A percentile compares a stretch with the other conserved stretches of the same genome.
phyloP scores from a whole-genome alignment of 2,113 vertebrate species.

The Petroica traversi region DNA sequence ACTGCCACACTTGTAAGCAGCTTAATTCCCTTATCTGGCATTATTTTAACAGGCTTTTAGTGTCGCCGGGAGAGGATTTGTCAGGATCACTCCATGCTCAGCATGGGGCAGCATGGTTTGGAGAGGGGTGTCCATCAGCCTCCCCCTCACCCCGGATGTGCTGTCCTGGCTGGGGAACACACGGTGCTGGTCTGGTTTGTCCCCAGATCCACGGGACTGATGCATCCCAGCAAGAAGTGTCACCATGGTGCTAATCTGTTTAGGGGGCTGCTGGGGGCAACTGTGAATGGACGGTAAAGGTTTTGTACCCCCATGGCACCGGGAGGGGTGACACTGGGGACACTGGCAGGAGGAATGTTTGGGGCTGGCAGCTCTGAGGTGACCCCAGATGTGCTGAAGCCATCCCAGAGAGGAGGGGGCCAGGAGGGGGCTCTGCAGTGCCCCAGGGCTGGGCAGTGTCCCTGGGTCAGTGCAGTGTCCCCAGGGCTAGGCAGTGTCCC shows the following conservation, averaged over 20 bases:
- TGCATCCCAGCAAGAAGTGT: not conserved
- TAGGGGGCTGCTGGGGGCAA: not conserved
- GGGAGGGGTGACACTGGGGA: not conserved
- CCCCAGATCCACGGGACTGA: not conserved
- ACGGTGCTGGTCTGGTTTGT: not conserved
- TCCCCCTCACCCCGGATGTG: not conserved
- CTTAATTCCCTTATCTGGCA: not conserved
- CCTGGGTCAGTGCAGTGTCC: not conserved
- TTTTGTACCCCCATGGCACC: too few species aligned
- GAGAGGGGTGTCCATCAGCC: not conserved
- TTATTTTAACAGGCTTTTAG: not conserved
- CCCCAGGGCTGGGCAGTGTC: not conserved
- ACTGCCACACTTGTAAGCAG: not conserved
- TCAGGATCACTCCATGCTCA: not conserved
- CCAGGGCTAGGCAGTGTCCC: not conserved
- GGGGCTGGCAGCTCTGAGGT: not conserved
- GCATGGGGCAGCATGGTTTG: fast-evolving
- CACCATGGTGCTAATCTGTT: not conserved
- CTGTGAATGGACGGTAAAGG: not conserved
- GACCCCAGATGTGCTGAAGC: not conserved
- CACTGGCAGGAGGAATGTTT: too few species aligned
- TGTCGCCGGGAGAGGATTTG: not conserved
- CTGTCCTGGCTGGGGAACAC: not conserved
- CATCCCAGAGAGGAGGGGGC: not conserved
- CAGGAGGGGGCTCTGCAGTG: not conserved